Conservation (phyloP, 2,888 invertebrate genomes). For the Tenthredo amoena region DNA sequence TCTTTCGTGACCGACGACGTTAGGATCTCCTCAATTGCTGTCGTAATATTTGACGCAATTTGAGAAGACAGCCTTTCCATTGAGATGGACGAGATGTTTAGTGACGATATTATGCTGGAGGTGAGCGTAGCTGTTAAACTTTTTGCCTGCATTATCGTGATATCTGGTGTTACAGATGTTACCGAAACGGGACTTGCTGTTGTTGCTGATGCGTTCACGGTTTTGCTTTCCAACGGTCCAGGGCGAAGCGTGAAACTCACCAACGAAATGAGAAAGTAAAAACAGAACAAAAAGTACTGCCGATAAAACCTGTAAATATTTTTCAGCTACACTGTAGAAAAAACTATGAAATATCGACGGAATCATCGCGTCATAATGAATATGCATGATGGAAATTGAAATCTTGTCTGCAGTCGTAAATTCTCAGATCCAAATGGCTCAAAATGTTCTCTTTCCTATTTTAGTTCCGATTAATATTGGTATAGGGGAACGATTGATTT, state of each 20-base stretch:
- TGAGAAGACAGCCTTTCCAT: conserved; percentile 65
- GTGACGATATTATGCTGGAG: conserved; percentile 57
- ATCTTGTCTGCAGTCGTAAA: not conserved
- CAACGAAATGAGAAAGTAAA: conserved; percentile 94
- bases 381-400: not conserved
- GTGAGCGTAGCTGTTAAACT: conserved; percentile 66
- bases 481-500: not conserved
- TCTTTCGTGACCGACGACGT: not conserved
- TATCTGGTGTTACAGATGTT: conserved; percentile 56
- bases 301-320: conserved; percentile 88
- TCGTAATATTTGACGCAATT: conserved; percentile 67
- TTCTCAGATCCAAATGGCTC: not conserved
- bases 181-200: conserved; percentile 51
- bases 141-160: conserved; percentile 60
- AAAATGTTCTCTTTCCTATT: not conserved
- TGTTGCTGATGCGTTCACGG: conserved; percentile 51
- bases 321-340: not conserved
- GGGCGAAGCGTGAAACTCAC: conserved; percentile 94
- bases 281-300: conserved; percentile 93
- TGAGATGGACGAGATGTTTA: conserved; percentile 61
- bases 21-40: conserved; percentile 63
- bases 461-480: not conserved
- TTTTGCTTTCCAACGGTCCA: conserved; percentile 80
- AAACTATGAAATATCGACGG: not conserved
- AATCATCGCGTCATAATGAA: not conserved